Evolutionary conservation across 2,888 invertebrate genomes (phyloP), one percentile per base, ranked within the genome.

Genomic region (Lasioglossum marginatum): DNA sequence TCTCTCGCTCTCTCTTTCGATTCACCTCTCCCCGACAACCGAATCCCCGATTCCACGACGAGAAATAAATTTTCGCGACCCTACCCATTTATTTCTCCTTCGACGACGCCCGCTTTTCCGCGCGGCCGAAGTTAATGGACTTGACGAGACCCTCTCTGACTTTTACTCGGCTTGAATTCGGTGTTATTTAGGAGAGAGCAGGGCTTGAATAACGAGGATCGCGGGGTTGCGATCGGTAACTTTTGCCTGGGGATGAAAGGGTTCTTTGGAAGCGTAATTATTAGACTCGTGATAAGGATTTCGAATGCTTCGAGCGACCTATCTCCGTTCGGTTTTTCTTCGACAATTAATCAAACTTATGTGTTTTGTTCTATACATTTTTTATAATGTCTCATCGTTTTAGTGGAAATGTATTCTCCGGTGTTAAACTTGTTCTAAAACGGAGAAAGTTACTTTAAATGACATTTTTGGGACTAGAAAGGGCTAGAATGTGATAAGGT

Each of bases 51-150:
- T 76, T 57, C 70, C 40, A 71, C 10, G 43, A 37, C 77, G 79
- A 68, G 68, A 83, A 81, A 85, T 78, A 72, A 76, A 82, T 83
- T 66, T 68, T 57, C 78, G 23, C 68, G 45, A n/a, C 48, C 66
- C 52, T 43, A 43, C 45, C 71, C 77, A 66, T 77, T 71, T 60
- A 40, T 52, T n/a, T 34, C 37, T 23, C 16, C 57, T 72, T 78
- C 78, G 27, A 63, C 43, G 73, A 48, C 48, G 27, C 48, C 57
- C 19, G 23, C 60, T 12, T 34, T 27, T 82, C 66, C 45, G 27
- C 66, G 63, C 19, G 45, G 23, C 43, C 48, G 10, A 73, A 71
- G 19, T 82, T 77, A 77, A 83, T 82, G 74, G 77, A 77, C 77
- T 66, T 31, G 40, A 70, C 37, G 60, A 27, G 68, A n/a, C 34